Conservation (phyloP, 2,797 vertebrate genomes). For the Melanotaenia maccullochi region DNA sequence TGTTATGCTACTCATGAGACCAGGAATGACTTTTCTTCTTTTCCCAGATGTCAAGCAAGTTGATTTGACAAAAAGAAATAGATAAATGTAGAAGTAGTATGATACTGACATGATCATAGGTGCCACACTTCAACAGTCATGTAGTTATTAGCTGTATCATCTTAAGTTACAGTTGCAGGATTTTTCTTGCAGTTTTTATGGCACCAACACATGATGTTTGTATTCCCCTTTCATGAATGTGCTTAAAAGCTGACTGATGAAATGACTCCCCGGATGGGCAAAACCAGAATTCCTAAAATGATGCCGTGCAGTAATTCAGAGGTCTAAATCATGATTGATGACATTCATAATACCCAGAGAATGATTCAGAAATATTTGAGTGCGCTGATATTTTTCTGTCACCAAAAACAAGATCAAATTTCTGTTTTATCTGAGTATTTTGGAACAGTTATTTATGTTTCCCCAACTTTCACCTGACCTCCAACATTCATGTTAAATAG, state of each 20-base stretch:
- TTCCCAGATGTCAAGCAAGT: background rate
- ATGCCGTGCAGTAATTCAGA: constrained; percentile 7
- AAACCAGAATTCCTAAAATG: background rate
- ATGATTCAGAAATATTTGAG: background rate
- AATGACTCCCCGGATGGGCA: background rate
- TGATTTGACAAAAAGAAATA: background rate
- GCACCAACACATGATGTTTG: background rate
- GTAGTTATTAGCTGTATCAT: constrained; percentile 5
- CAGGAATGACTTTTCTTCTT: background rate
- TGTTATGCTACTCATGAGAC: background rate
- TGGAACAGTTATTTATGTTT: background rate
- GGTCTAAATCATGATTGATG: constrained; percentile 9
- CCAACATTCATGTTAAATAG: background rate
- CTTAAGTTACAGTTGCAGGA: background rate
- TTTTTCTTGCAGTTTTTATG: constrained; percentile 7
- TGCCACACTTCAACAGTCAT: background rate
- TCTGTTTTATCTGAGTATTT: background rate
- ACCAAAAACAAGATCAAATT: background rate
- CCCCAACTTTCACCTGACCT: background rate
- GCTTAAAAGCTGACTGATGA: constrained; percentile 5
- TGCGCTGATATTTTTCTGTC: background rate
- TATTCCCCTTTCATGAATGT: constrained; percentile 24
- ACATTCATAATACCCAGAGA: background rate
- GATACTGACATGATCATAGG: background rate
- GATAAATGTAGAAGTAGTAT: too few relatives aligned